Base-by-base conservation (phyloP, 2,113 vertebrate genomes). In the Aegithalos caudatus region DNA sequence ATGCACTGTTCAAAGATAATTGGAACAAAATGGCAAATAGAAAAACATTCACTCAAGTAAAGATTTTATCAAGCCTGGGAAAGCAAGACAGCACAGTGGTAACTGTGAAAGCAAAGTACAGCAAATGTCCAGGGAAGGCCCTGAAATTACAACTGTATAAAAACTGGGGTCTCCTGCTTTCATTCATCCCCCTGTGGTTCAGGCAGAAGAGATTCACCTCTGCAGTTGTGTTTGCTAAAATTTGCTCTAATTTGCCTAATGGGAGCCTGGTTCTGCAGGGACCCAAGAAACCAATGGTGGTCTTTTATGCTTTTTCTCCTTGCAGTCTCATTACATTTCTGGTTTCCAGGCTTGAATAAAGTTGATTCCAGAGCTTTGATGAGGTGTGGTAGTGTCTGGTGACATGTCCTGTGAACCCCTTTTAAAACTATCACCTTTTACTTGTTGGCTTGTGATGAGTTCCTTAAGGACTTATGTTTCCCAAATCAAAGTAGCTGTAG, bases 391-490 rank as follows among this genome's bases (percentile, higher is more conserved):
- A 38, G 20, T 61, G 9, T 15, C 44, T 15, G 2, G 3, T 62
- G 64, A 38, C 4, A 3, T 2, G 3, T 23, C 31, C 29, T 48
- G 3, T 22, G 38, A 60, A 22, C 2, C 7, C 7, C 14, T 64
- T 38, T 40, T 24, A 54, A 76, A 69, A 7, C 2, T 8, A 38
- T 8, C 19, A 48, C 7, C 24, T 91, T 71, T 16, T 27, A 65
- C 3, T 4, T 4, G 0, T 42, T 50, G 48, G 11, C 7, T 66
- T 0, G 1, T 37, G 31, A 28, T 7, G 5, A 80, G n/a, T 37
- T 11, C 27, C 45, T 37, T n/a, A 10, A 56, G 17, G n/a, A 72
- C 10, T 38, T 40, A 9, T 4, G 7, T 65, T 65, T 29, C 28
- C 31, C 24, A 66, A 61, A 83, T 12, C 21, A 17, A 72, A 71